A percentile compares a stretch with the other conserved stretches of the same genome.
phyloP scores from a whole-genome alignment of 2,113 vertebrate genomes.

The Paramormyrops kingsleyae region DNA sequence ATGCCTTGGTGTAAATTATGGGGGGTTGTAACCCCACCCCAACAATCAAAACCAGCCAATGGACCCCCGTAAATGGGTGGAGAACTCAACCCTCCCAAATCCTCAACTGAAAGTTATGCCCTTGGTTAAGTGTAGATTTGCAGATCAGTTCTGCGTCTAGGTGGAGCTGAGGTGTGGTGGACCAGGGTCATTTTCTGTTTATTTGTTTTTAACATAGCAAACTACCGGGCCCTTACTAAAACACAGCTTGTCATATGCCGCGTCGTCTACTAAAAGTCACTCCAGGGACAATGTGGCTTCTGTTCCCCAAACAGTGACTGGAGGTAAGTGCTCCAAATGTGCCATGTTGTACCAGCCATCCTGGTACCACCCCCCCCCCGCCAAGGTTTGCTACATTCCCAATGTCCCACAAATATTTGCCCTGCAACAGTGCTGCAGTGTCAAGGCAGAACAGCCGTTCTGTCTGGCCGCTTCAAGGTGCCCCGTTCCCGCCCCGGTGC shows the following conservation, averaged over 20 bases:
- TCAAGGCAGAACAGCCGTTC: constrained; percentile 12
- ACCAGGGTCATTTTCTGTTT: background rate
- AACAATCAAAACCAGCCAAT: background rate
- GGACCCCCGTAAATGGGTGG: too few relatives aligned
- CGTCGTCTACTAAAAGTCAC: background rate
- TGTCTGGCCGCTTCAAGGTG: constrained; percentile 4
- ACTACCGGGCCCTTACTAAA: background rate
- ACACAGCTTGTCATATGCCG: background rate
- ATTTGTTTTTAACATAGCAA: background rate
- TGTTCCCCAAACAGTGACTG: background rate
- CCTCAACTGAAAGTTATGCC: background rate
- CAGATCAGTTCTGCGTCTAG: background rate
- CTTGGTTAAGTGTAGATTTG: background rate
- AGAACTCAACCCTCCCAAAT: background rate
- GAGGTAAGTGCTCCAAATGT: background rate
- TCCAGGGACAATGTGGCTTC: background rate
- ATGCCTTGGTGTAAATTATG: background rate
- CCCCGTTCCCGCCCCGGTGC: background rate
- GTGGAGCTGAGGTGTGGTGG: background rate
- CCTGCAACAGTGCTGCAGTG: constrained; percentile 24
- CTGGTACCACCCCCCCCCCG: background rate
- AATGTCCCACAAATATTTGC: constrained; percentile 22
- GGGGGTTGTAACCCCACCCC: background rate
- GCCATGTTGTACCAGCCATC: background rate
- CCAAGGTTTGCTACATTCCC: background rate